Base-by-base conservation (phyloP, 2,888 invertebrate species). In the Leucophora obtusa region DNA sequence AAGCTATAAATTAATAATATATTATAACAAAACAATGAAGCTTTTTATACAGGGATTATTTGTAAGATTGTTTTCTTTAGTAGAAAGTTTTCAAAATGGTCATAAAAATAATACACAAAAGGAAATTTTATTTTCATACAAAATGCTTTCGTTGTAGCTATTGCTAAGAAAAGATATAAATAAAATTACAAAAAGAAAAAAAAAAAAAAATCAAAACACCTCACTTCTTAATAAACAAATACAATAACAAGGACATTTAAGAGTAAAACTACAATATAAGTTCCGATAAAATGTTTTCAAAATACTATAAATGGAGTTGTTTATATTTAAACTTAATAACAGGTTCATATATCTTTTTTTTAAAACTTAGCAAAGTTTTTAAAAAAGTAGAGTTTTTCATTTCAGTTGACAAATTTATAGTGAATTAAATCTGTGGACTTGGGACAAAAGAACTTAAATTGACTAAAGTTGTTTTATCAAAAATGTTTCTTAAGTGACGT, bases 151-250 rank as follows among this genome's bases (percentile, higher is more conserved):
- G 35, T 60, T 47, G n/a, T n/a, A 3, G 14, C 6, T 53, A 33
- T 80, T 80, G 77, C 74, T 74, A 81, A 81, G 65, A 62, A 70
- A 74, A 66, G 77, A 81, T 73, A 73, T 73, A 81, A 77, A 81
- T 72, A 69, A 69, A 76, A 80, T 76, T 80, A 80, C 72, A 80
- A 80, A 79, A 21, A 33, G 14, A 3, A 33, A 51, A 35, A 33
- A 18, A 54, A 24, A 58, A 14, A 24, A 47, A 62, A 43, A 53
- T 21, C 33, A 56, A 53, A 66, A 72, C 66, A 68, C 66, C 71
- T 78, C 68, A 33, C 50, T 11, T 5, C 28, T 9, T 17, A 38
- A 65, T 14, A 35, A 59, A 59, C 11, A 35, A 35, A 58, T 18
- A 47, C 15, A 18, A 18, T 35, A 58, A 56, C 14, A 58, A 56